Evolutionary conservation across 2,797 vertebrate species (phyloP).

Genomic region (Phyllotis vaccarum): DNA sequence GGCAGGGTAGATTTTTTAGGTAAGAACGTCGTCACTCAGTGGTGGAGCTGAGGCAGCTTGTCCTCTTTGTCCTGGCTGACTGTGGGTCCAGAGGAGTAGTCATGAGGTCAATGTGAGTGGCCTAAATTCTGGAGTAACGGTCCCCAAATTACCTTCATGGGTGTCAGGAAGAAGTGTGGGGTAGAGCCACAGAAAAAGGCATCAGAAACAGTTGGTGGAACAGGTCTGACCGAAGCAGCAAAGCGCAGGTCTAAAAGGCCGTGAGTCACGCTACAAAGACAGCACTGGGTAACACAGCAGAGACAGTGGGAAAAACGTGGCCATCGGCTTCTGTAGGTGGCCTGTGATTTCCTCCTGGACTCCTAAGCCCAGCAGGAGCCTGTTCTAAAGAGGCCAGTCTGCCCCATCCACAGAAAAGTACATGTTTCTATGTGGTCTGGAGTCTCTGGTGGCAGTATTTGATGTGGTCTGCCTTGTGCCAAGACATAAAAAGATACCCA

Average conservation of each 20-base stretch:
- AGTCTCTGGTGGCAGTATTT: background rate
- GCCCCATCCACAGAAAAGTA: background rate
- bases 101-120: background rate
- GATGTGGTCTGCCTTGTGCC: background rate
- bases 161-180: background rate
- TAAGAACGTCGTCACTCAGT: background rate
- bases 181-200: background rate
- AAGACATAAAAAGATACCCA: constrained; percentile 32
- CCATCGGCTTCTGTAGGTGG: constrained; percentile 32
- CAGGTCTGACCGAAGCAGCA: constrained; percentile 26
- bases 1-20: background rate
- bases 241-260: constrained; percentile 36
- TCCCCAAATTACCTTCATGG: background rate
- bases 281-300: constrained; percentile 6
- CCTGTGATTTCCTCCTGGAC: constrained; percentile 18
- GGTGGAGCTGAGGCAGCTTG: background rate
- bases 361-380: constrained; percentile 34
- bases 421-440: background rate
- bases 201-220: constrained; percentile 46
- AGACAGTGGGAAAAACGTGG: constrained; percentile 39
- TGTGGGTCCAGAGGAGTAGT: background rate
- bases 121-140: background rate
- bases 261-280: constrained; percentile 78
- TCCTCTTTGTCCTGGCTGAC: background rate
- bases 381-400: constrained; percentile 63